These are phyloP conservation scores for Drosophila aff. DNA, from an alignment of 1,140 invertebrate genomes.

Conservation along the genomic window DNA sequence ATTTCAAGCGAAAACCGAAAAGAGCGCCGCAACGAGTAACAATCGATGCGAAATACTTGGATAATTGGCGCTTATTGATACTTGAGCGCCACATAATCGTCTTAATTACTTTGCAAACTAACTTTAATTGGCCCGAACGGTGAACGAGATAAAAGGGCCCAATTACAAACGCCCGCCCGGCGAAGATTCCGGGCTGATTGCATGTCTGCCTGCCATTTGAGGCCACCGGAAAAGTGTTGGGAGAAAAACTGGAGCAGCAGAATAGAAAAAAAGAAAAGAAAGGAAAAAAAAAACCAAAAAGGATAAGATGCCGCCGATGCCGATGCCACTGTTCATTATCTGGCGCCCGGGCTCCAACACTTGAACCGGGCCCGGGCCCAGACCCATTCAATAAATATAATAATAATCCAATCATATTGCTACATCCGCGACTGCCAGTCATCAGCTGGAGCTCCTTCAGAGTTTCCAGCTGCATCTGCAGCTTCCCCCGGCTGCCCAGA, in stretches of 20 bases:
- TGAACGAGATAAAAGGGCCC: constrained; percentile 73
- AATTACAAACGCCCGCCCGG: constrained; percentile 57
- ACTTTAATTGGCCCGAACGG: constrained; percentile 76
- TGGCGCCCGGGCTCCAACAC: constrained; percentile 28
- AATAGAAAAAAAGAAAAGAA: constrained; percentile 1
- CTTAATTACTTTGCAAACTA: constrained; percentile 82
- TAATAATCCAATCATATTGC: constrained; percentile 82
- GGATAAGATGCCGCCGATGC: constrained; percentile 19
- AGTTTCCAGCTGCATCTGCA: constrained; percentile 1
- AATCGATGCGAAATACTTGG: constrained; percentile 65
- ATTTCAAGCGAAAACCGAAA: constrained; percentile 56
- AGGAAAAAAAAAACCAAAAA: not conserved
- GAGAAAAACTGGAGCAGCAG: constrained; percentile 24
- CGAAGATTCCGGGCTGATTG: constrained; percentile 52
- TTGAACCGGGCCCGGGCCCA: constrained; percentile 32
- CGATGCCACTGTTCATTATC: constrained; percentile 42
- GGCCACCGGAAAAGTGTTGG: constrained; percentile 18
- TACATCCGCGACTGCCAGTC: constrained; percentile 73
- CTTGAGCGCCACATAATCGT: constrained; percentile 81
- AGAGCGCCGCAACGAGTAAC: constrained; percentile 42
- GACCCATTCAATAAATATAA: constrained; percentile 76
- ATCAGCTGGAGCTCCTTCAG: constrained; percentile 47
- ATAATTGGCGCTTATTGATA: constrained; percentile 80
- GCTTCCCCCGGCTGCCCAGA: constrained; percentile 15
- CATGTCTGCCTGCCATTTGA: constrained; percentile 72